Percentiles rank a stretch among this genome's conserved stretches.
phyloP scores from a whole-genome alignment of 2,113 vertebrate species.

The Perognathus longimembris region DNA sequence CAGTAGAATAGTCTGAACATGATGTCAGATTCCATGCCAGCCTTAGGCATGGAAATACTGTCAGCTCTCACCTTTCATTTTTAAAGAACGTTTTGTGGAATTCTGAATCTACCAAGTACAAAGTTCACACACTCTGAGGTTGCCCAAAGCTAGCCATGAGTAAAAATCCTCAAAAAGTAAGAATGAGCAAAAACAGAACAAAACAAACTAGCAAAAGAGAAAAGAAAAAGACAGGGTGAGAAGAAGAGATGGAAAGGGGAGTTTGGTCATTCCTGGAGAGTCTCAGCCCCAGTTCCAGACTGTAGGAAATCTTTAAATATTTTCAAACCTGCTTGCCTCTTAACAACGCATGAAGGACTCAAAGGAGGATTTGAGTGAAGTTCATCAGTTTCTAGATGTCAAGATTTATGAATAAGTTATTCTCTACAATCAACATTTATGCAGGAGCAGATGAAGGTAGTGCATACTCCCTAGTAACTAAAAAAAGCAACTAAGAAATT shows the following conservation, averaged over 20 bases:
- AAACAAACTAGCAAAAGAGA: not conserved
- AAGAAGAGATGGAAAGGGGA: not conserved
- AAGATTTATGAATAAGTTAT: not conserved
- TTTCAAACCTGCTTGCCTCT: not conserved
- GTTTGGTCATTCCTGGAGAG: not conserved
- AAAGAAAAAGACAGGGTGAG: not conserved
- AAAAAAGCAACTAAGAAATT: not conserved
- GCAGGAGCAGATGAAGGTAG: not conserved
- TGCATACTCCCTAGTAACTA: not conserved
- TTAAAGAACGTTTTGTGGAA: not conserved
- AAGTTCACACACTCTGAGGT: not conserved
- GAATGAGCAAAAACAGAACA: too few species aligned
- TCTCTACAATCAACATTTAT: not conserved
- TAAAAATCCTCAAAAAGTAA: too few species aligned
- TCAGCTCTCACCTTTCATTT: not conserved
- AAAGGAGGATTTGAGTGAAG: not conserved
- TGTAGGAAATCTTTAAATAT: not conserved
- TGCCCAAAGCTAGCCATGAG: not conserved
- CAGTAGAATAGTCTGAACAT: not conserved
- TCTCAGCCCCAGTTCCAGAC: not conserved
- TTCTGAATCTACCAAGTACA: not conserved
- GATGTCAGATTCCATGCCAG: not conserved
- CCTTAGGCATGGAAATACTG: not conserved
- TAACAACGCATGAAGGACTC: not conserved
- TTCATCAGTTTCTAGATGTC: not conserved